A percentile compares a stretch with the other conserved stretches of the same genome.
Conservation (phyloP, 1,140 invertebrate species). For the Ooceraea biroi region DNA sequence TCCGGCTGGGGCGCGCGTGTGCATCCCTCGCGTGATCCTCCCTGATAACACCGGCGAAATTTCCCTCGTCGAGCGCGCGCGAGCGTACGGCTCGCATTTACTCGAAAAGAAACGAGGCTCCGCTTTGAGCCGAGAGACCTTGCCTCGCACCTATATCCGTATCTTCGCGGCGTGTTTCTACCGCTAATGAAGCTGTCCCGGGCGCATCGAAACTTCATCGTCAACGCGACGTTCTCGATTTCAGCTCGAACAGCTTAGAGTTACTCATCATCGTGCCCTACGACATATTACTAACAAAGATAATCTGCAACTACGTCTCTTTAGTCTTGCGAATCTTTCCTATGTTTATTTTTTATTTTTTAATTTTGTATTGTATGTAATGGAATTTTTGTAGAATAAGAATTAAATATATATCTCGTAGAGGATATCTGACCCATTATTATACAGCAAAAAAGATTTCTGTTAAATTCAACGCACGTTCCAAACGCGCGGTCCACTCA, state of each 20-base stretch:
- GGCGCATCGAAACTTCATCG: constrained; percentile 4
- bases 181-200: constrained; percentile 44
- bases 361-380: neutral
- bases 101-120: constrained; percentile 41
- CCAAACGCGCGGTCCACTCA: too few species aligned
- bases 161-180: constrained; percentile 37
- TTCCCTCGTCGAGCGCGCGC: constrained; percentile 16
- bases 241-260: constrained; percentile 9
- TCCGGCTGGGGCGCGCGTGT: neutral
- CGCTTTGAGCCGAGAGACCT: constrained; percentile 10
- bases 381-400: neutral
- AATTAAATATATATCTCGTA: too few species aligned
- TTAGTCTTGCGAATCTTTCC: neutral
- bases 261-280: neutral
- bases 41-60: constrained; percentile 51
- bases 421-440: too few species aligned
- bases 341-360: neutral
- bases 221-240: constrained; percentile 8
- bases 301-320: neutral
- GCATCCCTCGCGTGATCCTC: constrained; percentile 41
- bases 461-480: too few species aligned
- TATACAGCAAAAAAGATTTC: too few species aligned
- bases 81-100: neutral
- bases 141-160: constrained; percentile 23
- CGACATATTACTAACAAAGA: constrained; percentile 1